A percentile compares a stretch with the other conserved stretches of the same genome.
Evolutionary conservation across 1,140 invertebrate genomes (phyloP).

Genomic region (Musca vetustissima): DNA sequence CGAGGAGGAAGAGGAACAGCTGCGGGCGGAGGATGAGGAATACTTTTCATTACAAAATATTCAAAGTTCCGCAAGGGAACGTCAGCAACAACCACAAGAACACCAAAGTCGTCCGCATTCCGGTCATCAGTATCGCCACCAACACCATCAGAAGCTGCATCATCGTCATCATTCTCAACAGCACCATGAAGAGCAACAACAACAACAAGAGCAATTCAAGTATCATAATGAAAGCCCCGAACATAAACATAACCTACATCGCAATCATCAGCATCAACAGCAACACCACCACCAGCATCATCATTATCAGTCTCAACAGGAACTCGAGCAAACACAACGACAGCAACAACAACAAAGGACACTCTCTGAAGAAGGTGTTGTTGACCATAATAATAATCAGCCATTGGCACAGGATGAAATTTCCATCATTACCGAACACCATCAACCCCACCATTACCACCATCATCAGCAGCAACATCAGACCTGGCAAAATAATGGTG

Average conservation of each 20-base stretch:
- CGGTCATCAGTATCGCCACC: neutral
- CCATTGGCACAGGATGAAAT: neutral
- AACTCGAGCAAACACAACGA: conserved; percentile 28
- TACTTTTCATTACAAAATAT: conserved; percentile 1
- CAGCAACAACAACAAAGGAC: conserved; percentile 8
- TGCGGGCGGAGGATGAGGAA: neutral
- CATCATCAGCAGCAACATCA: conserved; percentile 5
- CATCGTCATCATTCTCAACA: neutral
- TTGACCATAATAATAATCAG: no score
- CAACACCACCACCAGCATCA: conserved; percentile 21
- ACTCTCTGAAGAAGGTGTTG: no score
- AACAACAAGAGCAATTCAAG: neutral
- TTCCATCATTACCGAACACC: neutral
- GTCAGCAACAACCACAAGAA: neutral
- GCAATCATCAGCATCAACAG: conserved; percentile 25
- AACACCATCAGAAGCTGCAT: conserved; percentile 12
- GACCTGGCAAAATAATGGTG: neutral
- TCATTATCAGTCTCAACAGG: conserved; percentile 14
- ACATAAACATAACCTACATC: conserved; percentile 22
- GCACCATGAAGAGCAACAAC: conserved; percentile 14
- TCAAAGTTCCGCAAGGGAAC: neutral
- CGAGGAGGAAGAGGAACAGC: neutral
- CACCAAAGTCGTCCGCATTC: neutral
- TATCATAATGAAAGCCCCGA: neutral
- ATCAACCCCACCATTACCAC: neutral